Evolutionary conservation across 2,797 vertebrate genomes (phyloP).

Genomic region (Eulemur mongoz): DNA sequence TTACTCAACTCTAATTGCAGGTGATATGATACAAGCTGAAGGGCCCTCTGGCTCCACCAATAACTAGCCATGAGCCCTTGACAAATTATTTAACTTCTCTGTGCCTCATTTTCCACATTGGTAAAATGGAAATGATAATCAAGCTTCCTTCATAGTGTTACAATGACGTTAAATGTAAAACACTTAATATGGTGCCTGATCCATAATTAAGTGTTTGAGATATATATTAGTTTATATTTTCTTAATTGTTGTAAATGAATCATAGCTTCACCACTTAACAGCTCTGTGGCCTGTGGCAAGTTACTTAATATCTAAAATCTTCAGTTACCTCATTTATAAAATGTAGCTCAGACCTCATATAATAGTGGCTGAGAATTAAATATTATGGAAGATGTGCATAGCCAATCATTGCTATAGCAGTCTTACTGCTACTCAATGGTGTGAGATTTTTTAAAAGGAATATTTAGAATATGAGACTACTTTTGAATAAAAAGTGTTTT

Average conservation of each 20-base stretch:
- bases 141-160: neutral
- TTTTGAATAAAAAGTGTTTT: slow-evolving; percentile 40
- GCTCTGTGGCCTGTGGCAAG: neutral
- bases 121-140: slow-evolving; percentile 24
- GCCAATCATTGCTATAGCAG: neutral
- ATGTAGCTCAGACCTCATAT: neutral
- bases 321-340: slow-evolving; percentile 30
- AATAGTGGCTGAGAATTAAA: neutral
- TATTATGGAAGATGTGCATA: neutral
- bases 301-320: slow-evolving; percentile 20
- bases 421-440: neutral
- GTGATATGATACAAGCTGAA: neutral
- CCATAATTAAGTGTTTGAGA: slow-evolving; percentile 4
- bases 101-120: neutral
- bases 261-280: neutral
- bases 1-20: neutral
- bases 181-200: neutral
- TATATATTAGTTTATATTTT: neutral
- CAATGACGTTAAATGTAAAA: slow-evolving; percentile 13
- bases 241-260: slow-evolving; percentile 3
- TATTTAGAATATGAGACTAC: neutral
- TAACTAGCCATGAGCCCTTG: neutral
- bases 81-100: neutral
- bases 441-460: neutral
- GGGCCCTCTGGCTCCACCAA: neutral